These are phyloP conservation scores for Myrmecobius fasciatus DNA, from an alignment of 2,113 vertebrate species.

Conservation along the genomic window DNA sequence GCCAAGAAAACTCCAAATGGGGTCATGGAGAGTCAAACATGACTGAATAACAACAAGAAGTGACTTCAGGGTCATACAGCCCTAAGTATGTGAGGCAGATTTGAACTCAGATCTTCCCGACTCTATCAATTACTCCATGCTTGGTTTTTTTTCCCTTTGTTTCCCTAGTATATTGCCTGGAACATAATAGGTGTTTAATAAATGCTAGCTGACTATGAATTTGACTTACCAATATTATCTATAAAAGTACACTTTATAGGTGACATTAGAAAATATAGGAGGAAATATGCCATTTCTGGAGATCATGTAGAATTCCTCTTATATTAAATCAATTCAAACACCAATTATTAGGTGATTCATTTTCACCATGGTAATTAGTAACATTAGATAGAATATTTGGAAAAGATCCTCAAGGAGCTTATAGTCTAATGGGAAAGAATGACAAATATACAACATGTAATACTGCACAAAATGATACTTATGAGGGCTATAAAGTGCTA, in stretches of 20 bases:
- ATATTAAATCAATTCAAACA: not conserved
- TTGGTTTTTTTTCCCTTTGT: not conserved
- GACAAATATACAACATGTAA: not conserved
- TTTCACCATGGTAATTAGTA: not conserved
- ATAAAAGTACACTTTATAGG: not conserved
- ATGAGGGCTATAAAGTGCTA: not conserved
- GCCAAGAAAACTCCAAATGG: not conserved
- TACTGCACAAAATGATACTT: not conserved
- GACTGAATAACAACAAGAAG: not conserved
- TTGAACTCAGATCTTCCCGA: not conserved
- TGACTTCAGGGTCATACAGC: not conserved
- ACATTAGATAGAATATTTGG: not conserved
- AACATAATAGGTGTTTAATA: not conserved
- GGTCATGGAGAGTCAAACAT: not conserved
- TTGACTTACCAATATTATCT: not conserved
- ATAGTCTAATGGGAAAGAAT: not conserved
- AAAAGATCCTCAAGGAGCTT: not conserved
- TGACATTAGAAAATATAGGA: not conserved
- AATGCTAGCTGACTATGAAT: not conserved
- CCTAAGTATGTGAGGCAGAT: not conserved
- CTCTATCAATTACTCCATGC: not conserved
- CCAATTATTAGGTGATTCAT: not conserved
- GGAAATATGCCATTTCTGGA: not conserved
- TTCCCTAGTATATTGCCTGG: not conserved
- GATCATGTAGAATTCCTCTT: not conserved